Percentiles rank a stretch among this genome's conserved stretches.
phyloP scores from a whole-genome alignment of 2,113 vertebrate species.

The Anguilla japonica region DNA sequence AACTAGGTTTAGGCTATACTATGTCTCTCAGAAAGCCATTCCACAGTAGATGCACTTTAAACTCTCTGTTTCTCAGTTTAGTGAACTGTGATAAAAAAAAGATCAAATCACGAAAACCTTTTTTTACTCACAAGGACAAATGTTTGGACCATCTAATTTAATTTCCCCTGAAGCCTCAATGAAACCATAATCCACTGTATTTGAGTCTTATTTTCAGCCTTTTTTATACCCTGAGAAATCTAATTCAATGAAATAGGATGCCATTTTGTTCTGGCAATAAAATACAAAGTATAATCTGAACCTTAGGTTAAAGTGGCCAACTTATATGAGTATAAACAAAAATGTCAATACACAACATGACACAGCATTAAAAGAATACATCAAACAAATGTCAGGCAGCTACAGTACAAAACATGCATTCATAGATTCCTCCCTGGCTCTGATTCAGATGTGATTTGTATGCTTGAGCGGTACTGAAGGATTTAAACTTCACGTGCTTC shows the following conservation, averaged over 20 bases:
- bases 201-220: not conserved
- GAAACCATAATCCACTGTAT: not conserved
- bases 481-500: not conserved
- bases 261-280: not conserved
- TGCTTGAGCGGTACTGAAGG: not conserved
- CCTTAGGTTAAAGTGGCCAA: not conserved
- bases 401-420: not conserved
- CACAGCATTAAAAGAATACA: not conserved
- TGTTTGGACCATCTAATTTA: not conserved
- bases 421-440: not conserved
- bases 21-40: not conserved
- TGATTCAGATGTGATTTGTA: not conserved
- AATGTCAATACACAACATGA: not conserved
- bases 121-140: not conserved
- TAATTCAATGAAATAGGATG: slow-evolving; percentile 8
- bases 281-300: not conserved
- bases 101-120: not conserved
- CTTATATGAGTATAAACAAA: not conserved
- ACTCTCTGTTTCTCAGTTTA: not conserved
- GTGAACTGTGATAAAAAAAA: slow-evolving; percentile 1
- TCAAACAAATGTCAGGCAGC: not conserved
- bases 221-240: not conserved
- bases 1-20: not conserved
- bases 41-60: not conserved
- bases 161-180: not conserved